phyloP scores from a whole-genome alignment of 2,888 invertebrate species.

The Endomychus coccineus region DNA sequence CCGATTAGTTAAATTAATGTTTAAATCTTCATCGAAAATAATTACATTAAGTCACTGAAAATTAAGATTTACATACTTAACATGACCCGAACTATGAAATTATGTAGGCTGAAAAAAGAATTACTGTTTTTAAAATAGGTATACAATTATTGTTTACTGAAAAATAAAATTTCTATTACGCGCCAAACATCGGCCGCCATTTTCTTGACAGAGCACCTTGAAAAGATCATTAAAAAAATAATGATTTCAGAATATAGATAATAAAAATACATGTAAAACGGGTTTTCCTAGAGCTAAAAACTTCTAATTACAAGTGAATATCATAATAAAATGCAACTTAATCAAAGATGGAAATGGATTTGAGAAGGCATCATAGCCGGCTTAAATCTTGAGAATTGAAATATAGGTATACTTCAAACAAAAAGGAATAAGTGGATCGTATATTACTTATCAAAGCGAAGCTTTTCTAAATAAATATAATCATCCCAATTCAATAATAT shows the following conservation, averaged over 20 bases:
- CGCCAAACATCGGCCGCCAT: conserved; percentile 32
- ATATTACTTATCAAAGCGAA: conserved; percentile 11
- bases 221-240: conserved; percentile 18
- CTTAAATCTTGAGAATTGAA: conserved; percentile 9
- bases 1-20: conserved; percentile 25
- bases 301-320: conserved; percentile 8
- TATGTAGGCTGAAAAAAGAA: conserved; percentile 14
- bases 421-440: too few relatives aligned
- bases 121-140: conserved; percentile 4
- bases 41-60: conserved; percentile 8
- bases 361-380: conserved; percentile 12
- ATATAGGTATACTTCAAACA: too few relatives aligned
- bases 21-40: conserved; percentile 11
- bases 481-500: neutral
- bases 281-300: conserved; percentile 29
- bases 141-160: conserved; percentile 10
- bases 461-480: conserved; percentile 12
- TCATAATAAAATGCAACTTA: conserved; percentile 5
- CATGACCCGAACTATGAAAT: conserved; percentile 6
- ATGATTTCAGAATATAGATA: conserved; percentile 21
- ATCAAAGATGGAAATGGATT: conserved; percentile 14
- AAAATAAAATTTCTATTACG: conserved; percentile 30
- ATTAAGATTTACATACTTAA: conserved; percentile 7
- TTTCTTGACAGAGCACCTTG: conserved; percentile 22
- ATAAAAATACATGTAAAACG: conserved; percentile 27